Base-by-base conservation (phyloP, 2,888 invertebrate species). In the Neoitamus cyanurus region DNA sequence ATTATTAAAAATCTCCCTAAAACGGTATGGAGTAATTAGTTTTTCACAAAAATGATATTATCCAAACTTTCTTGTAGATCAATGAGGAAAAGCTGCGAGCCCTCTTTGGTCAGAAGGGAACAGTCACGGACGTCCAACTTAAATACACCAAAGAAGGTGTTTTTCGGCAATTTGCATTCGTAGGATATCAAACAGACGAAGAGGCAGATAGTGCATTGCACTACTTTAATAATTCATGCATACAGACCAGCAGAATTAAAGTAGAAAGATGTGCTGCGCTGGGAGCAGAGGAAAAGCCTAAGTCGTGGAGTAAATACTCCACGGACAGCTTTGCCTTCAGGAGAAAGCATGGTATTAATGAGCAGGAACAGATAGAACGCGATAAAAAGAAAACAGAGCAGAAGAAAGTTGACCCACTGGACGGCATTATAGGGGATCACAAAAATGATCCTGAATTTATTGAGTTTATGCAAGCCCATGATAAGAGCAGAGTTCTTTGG, bases 301-400 rank as follows among this genome's bases (percentile, higher is more conserved):
- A 96, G 90, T 94, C 98, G 0, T 98, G 98, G 98, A 98, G 98
- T 90, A 98, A 97, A 92, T 95, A 98, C 92, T 94, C 97, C 0
- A 90, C 93, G 46, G 97, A 97, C 85, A 96, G 95, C 89, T 93
- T 94, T 85, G 93, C 94, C 1, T 94, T 93, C 88, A 93, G 93
- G 88, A 93, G 93, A 86, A 88, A 92, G 30, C 92, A 93, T 88
- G 90, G 92, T 87, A 89, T 92, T 88, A 88, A 88, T 87, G 87
- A 89, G 84, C 37, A 85, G n/a, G 88, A 90, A 86, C 86, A 88
- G 85, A 86, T 87, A 77, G 86, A 88, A 87, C 84, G 87, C 88
- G 34, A 87, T 87, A 85, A 88, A 88, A 85, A 83, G 86, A 84
- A 88, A 88, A 87, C 89, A 87, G 90, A 92, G 88, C 89, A 91